These are phyloP conservation scores for Neodiprion virginianus DNA, from an alignment of 1,140 invertebrate species.

Conservation along the genomic window DNA sequence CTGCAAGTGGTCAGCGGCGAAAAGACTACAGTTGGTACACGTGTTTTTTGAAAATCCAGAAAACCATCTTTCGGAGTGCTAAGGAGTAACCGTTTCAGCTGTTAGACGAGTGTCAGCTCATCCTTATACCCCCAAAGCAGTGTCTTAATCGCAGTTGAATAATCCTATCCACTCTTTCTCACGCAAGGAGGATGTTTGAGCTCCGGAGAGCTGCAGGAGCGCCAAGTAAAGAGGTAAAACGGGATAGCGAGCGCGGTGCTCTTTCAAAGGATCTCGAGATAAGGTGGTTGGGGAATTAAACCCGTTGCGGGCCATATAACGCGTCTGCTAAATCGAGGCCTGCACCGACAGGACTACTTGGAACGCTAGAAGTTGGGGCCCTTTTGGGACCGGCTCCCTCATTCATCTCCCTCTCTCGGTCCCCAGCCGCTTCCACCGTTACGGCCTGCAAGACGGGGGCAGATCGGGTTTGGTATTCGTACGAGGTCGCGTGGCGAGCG, in stretches of 20 bases:
- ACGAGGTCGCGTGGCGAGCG: conserved; percentile 52
- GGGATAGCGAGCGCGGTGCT: not conserved
- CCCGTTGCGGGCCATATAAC: conserved; percentile 7
- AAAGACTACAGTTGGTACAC: too few species aligned
- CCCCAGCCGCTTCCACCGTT: not conserved
- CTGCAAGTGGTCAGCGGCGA: too few species aligned
- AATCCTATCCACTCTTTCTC: not conserved
- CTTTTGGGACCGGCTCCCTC: not conserved
- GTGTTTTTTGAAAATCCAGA: too few species aligned
- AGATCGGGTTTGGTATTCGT: conserved; percentile 13
- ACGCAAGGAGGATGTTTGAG: not conserved
- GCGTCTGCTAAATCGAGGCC: conserved; percentile 40
- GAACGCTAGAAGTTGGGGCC: conserved; percentile 25
- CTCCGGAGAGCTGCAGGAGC: too few species aligned
- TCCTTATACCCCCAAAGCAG: too few species aligned
- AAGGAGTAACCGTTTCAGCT: too few species aligned
- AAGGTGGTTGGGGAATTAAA: conserved; percentile 19
- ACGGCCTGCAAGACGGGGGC: conserved; percentile 5
- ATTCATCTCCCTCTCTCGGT: not conserved
- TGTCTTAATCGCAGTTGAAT: too few species aligned
- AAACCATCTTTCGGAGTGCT: too few species aligned
- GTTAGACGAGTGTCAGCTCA: too few species aligned
- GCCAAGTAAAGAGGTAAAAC: too few species aligned
- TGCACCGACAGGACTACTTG: conserved; percentile 34
- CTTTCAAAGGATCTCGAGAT: conserved; percentile 25